Evolutionary conservation across 2,888 invertebrate species (phyloP).

Genomic region (Epistrophe eligans): DNA sequence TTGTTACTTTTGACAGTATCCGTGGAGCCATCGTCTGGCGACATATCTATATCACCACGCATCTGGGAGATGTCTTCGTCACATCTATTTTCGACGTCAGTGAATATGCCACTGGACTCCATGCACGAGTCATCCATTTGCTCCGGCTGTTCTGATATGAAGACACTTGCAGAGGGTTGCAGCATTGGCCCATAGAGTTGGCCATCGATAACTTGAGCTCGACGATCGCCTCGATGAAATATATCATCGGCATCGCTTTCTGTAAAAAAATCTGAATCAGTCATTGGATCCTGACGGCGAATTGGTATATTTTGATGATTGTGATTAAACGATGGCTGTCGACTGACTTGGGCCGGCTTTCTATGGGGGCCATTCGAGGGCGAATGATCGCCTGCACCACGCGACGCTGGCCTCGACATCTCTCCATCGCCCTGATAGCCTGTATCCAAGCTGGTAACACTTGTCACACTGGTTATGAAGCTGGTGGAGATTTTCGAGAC

Average conservation of each 20-base stretch:
- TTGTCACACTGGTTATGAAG: constrained; percentile 94
- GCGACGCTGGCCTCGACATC: constrained; percentile 93
- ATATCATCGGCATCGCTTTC: constrained; percentile 94
- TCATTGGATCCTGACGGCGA: constrained; percentile 92
- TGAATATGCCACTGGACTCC: constrained; percentile 96
- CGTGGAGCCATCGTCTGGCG: constrained; percentile 86
- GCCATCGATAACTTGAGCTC: constrained; percentile 94
- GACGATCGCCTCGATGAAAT: constrained; percentile 89
- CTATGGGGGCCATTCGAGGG: constrained; percentile 85
- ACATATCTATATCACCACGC: constrained; percentile 85
- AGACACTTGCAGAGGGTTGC: constrained; percentile 84
- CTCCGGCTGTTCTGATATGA: constrained; percentile 84
- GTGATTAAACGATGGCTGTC: constrained; percentile 84
- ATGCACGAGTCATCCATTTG: constrained; percentile 90
- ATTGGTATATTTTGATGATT: constrained; percentile 86
- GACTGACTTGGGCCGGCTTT: constrained; percentile 80
- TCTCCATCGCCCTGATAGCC: constrained; percentile 97
- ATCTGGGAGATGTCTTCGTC: constrained; percentile 85
- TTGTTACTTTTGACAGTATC: constrained; percentile 85
- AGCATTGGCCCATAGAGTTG: constrained; percentile 90
- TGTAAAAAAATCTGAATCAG: constrained; percentile 95
- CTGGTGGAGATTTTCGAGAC: constrained; percentile 89
- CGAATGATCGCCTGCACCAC: constrained; percentile 90
- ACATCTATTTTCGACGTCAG: constrained; percentile 91
- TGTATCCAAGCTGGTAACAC: constrained; percentile 95